These are phyloP conservation scores for Notarius quadriscutis DNA, from an alignment of 2,113 vertebrate species.

Conservation along the genomic window DNA sequence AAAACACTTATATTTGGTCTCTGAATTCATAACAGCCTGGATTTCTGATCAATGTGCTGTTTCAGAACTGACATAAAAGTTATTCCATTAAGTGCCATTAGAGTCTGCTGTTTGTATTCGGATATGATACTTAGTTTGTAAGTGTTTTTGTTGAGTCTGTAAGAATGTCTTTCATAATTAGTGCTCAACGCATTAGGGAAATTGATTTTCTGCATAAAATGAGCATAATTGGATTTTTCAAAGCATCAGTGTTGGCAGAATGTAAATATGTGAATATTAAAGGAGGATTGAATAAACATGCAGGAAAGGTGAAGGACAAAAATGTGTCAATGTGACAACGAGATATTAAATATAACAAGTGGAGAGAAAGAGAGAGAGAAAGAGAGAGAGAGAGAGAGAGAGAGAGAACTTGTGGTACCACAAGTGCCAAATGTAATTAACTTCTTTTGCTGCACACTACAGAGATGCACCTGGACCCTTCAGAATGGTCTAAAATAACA, in stretches of 20 bases:
- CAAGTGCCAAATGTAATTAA: conserved; percentile 12
- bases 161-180: conserved; percentile 26
- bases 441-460: neutral
- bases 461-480: neutral
- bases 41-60: neutral
- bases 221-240: conserved; percentile 34
- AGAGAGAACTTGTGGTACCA: neutral
- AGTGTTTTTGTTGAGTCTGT: neutral
- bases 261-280: neutral
- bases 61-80: too few species aligned
- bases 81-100: neutral
- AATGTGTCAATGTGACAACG: conserved; percentile 1
- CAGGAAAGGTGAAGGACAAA: neutral
- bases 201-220: conserved; percentile 45
- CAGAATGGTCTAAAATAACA: neutral
- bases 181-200: conserved; percentile 19
- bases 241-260: conserved; percentile 39
- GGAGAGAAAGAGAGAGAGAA: neutral
- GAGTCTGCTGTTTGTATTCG: neutral
- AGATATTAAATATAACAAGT: neutral
- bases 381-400: conserved; percentile 1
- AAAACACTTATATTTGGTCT: neutral
- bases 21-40: neutral
- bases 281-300: conserved; percentile 4
- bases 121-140: neutral